These are phyloP conservation scores for Luehdorfia chinensis DNA, from an alignment of 1,140 invertebrate species.

Conservation along the genomic window DNA sequence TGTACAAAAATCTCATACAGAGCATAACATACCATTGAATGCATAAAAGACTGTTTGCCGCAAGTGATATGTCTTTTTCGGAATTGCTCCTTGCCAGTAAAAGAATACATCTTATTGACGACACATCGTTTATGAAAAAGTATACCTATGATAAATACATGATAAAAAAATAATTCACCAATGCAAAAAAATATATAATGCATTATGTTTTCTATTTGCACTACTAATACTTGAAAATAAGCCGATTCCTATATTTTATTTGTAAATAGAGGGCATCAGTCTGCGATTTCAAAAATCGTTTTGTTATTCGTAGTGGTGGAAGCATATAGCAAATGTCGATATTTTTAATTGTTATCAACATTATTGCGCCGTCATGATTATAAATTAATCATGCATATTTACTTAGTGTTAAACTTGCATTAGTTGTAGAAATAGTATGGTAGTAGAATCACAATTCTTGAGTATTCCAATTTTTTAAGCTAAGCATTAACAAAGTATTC, in stretches of 20 bases:
- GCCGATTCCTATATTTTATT: constrained; percentile 16
- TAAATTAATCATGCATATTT: neutral
- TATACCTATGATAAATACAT: constrained; percentile 9
- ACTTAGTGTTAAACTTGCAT: neutral
- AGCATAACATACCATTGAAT: constrained; percentile 28
- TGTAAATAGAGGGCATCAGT: constrained; percentile 18
- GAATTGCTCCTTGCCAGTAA: constrained; percentile 25
- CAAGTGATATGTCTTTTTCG: constrained; percentile 51
- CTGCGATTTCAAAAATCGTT: constrained; percentile 15
- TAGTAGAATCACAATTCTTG: neutral
- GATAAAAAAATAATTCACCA: constrained; percentile 14
- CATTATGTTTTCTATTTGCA: constrained; percentile 13
- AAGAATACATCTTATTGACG: neutral
- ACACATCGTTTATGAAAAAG: neutral
- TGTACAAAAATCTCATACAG: constrained; percentile 37
- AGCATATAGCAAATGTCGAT: constrained; percentile 2
- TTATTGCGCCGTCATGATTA: neutral
- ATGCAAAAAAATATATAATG: constrained; percentile 14
- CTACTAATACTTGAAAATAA: constrained; percentile 17
- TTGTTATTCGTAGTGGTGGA: constrained; percentile 4
- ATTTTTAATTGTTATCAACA: neutral
- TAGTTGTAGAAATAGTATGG: neutral
- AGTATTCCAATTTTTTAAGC: too few species aligned
- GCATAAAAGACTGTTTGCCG: constrained; percentile 56
- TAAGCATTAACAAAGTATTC: too few species aligned